Evolutionary conservation across 2,113 vertebrate genomes (phyloP).

Genomic region (Rhodinocichla rosea): DNA sequence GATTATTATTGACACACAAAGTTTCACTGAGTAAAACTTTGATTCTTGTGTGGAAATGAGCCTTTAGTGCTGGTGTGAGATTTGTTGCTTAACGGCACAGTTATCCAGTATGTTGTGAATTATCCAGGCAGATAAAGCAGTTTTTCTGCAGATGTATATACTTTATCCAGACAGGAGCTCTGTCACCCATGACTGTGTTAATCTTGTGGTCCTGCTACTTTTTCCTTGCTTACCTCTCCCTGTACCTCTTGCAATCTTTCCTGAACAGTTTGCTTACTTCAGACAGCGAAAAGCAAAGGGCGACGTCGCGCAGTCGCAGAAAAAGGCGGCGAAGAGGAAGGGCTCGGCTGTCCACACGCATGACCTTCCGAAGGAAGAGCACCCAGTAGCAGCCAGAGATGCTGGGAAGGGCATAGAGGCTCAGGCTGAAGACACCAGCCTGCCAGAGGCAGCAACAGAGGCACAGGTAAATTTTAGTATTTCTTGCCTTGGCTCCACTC

Average conservation of each 20-base stretch:
- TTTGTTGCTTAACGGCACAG: not conserved
- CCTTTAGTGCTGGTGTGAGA: not conserved
- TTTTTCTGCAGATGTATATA: conserved; percentile 23
- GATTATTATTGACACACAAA: not conserved
- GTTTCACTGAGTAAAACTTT: conserved; percentile 11
- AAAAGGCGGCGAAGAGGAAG: conserved; percentile 80
- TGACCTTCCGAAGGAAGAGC: conserved; percentile 67
- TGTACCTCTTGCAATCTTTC: conserved; percentile 74
- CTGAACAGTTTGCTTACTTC: conserved; percentile 79
- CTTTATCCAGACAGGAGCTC: not conserved
- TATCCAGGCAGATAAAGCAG: not conserved
- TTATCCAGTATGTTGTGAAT: not conserved
- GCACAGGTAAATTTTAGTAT: conserved; percentile 31
- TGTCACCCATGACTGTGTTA: conserved; percentile 25
- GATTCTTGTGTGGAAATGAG: not conserved
- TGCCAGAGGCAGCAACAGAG: not conserved
- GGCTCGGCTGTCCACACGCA: conserved; percentile 69
- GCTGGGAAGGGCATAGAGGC: not conserved
- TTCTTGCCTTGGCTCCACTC: not conserved
- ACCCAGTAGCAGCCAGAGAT: conserved; percentile 16
- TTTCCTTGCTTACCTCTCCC: conserved; percentile 75
- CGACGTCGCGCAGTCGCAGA: conserved; percentile 67
- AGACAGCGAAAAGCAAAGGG: conserved; percentile 76
- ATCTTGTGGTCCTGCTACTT: conserved; percentile 73
- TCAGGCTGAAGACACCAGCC: not conserved